These are phyloP conservation scores for Brenthis daphne DNA, from an alignment of 2,888 invertebrate species.

Conservation along the genomic window DNA sequence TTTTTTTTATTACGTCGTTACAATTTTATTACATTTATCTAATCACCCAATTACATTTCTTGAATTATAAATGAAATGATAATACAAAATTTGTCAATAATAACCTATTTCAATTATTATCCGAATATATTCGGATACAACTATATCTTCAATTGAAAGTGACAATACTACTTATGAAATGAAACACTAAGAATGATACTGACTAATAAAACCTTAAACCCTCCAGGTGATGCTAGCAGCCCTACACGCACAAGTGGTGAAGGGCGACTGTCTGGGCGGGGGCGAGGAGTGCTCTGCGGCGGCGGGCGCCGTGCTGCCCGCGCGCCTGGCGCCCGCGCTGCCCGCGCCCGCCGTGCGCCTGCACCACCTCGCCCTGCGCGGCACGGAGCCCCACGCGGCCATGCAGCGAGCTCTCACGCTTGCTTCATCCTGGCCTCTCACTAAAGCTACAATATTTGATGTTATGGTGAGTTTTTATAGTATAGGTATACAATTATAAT, in stretches of 20 bases:
- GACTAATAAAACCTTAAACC: not conserved
- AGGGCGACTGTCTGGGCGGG: constrained; percentile 90
- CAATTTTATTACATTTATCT: too few species aligned
- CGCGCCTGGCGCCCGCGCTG: constrained; percentile 90
- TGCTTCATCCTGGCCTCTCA: constrained; percentile 96
- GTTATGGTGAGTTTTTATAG: constrained; percentile 87
- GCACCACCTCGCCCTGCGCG: constrained; percentile 94
- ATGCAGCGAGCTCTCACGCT: constrained; percentile 96
- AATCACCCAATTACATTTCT: too few species aligned
- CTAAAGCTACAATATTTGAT: constrained; percentile 96
- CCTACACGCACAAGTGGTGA: constrained; percentile 95
- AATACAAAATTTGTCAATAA: too few species aligned
- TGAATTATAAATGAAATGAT: too few species aligned
- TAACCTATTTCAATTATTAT: too few species aligned
- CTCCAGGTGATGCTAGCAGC: constrained; percentile 93
- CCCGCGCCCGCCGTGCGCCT: constrained; percentile 93
- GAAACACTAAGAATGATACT: too few species aligned
- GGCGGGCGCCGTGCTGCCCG: constrained; percentile 89
- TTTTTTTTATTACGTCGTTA: too few species aligned
- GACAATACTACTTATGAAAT: too few species aligned
- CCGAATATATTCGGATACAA: too few species aligned
- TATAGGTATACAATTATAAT: too few species aligned
- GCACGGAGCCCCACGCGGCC: constrained; percentile 92
- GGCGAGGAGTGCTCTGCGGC: constrained; percentile 87
- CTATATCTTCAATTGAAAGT: too few species aligned